These are phyloP conservation scores for Atlantisia rogersi DNA, from an alignment of 2,113 vertebrate genomes.

Conservation along the genomic window DNA sequence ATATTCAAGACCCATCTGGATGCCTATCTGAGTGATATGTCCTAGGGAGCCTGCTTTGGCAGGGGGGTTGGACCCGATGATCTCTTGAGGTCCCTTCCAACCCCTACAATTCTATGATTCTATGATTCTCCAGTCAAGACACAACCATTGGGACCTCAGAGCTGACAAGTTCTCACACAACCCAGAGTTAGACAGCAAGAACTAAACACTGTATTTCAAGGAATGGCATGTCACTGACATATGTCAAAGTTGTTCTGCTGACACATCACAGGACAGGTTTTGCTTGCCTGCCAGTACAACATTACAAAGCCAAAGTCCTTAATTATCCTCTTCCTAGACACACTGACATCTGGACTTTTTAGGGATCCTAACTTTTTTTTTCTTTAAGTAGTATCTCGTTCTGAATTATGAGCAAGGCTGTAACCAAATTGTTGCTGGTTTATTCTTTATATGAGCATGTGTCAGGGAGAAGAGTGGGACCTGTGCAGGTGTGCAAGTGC, in stretches of 20 bases:
- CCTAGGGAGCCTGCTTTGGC: no score
- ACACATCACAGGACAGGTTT: not conserved
- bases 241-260: not conserved
- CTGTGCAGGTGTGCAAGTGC: no score
- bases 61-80: no score
- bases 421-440: not conserved
- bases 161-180: not conserved
- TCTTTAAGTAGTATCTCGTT: not conserved
- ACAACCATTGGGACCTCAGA: not conserved
- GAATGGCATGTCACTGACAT: not conserved
- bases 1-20: no score
- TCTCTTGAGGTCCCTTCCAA: no score
- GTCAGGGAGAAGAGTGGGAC: not conserved
- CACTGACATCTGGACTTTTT: not conserved
- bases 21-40: no score
- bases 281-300: not conserved
- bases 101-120: no score
- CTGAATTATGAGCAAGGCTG: not conserved
- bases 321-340: not conserved
- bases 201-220: not conserved
- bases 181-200: not conserved
- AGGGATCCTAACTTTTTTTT: not conserved
- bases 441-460: not conserved
- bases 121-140: not conserved
- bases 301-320: not conserved